Conservation (phyloP, 2,888 invertebrate genomes). For the Anticlea derivata region DNA sequence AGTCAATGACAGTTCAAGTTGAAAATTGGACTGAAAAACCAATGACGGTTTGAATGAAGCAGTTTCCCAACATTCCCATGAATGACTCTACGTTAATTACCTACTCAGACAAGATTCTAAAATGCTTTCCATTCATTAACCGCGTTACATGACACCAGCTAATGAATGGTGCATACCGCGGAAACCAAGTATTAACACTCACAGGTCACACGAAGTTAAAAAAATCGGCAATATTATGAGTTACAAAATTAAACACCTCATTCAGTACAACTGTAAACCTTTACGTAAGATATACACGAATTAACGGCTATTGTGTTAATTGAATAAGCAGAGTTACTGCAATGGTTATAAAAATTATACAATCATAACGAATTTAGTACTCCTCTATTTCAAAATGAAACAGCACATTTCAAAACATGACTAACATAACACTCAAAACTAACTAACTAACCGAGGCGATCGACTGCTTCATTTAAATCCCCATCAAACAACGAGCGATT, state of each 20-base stretch:
- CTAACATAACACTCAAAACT: no score
- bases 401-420: background rate
- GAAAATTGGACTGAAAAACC: no score
- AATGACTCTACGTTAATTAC: constrained; percentile 29
- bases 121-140: constrained; percentile 43
- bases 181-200: constrained; percentile 48
- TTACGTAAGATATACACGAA: constrained; percentile 63
- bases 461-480: no score
- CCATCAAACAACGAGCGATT: no score
- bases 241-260: constrained; percentile 66
- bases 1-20: no score
- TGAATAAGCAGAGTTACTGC: constrained; percentile 50
- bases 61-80: constrained; percentile 15
- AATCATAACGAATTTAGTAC: constrained; percentile 20
- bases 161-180: constrained; percentile 36
- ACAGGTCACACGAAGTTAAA: constrained; percentile 54
- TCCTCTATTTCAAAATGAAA: constrained; percentile 4
- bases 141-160: constrained; percentile 43
- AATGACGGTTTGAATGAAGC: no score
- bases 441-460: no score
- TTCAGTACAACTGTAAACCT: constrained; percentile 56
- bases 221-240: constrained; percentile 48
- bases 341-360: constrained; percentile 30
- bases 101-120: constrained; percentile 35
- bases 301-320: constrained; percentile 66